Conservation (phyloP, 2,888 invertebrate genomes). For the Mythimna albipuncta region DNA sequence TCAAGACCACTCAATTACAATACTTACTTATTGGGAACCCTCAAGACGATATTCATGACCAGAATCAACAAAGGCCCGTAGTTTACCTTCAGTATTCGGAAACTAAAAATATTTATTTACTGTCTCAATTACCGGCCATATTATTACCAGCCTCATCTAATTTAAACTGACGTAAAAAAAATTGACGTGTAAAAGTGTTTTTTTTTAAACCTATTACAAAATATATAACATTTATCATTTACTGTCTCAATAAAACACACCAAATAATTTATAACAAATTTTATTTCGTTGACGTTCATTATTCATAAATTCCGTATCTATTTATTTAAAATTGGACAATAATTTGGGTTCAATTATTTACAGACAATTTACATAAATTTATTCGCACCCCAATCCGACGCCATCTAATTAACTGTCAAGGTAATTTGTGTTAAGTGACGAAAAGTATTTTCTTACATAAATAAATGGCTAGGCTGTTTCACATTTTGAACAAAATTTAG, state of each 20-base stretch:
- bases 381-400: conserved; percentile 42
- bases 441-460: conserved; percentile 38
- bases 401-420: conserved; percentile 50
- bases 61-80: no score
- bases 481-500: conserved; percentile 52
- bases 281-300: conserved; percentile 73
- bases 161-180: no score
- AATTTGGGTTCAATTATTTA: conserved; percentile 64
- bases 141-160: no score
- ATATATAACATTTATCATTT: no score
- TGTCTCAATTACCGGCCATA: conserved; percentile 15
- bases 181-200: no score
- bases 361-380: conserved; percentile 59
- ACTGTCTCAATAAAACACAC: conserved; percentile 48
- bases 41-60: no score
- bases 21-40: no score
- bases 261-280: conserved; percentile 67
- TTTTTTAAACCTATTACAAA: no score
- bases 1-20: no score
- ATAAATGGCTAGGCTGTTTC: conserved; percentile 48
- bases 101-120: no score
- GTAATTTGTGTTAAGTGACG: conserved; percentile 56
- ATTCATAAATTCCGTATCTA: conserved; percentile 66
- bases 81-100: no score
- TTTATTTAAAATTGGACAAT: conserved; percentile 64